Evolutionary conservation across 2,113 vertebrate species (phyloP), one percentile per base, ranked within the genome.

Genomic region (Chlamydotis undulata): DNA sequence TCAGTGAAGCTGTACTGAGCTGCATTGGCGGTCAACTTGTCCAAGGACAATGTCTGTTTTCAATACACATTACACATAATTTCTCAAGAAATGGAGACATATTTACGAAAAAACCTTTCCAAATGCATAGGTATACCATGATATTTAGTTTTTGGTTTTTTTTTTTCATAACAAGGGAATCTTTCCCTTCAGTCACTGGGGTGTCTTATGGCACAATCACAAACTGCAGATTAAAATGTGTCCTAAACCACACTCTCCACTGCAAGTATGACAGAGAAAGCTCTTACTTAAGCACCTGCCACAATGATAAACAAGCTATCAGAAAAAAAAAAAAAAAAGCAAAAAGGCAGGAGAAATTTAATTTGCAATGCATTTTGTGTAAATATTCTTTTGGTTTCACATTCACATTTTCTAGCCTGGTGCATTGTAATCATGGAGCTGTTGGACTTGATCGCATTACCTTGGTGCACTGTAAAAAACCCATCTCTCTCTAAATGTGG

Each of bases 401-500:
- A 43, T 52, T 86, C 75, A 57, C 25, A 41, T 84, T 68, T 95
- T 82, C 71, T 83, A 89, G 60, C 17, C 57, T 55, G 49, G 37
- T 83, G n/a, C 63, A 64, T 69, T 91, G 70, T 82, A 96, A 95
- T 75, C 61, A 68, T 35, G 37, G 45, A 84, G 93, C 67, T 90
- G 78, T 94, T 92, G 91, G 78, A 77, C 26, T 14, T 96, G 95
- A 93, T 89, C 83, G 67, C 85, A 90, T 90, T 95, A 82, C 55
- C 14, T 60, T 59, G n/a, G 31, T 63, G 35, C 65, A 75, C 0
- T 49, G 65, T 56, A 63, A 22, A 75, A 78, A 86, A 86, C 84
- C 50, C 25, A 47, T 69, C 19, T 87, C 67, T 77, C 73, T 91
- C 8, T 33, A 92, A 84, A 29, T 29, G 43, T 83, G 63, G 39